These are phyloP conservation scores for Craterocephalus amniculus DNA, from an alignment of 2,797 vertebrate species.

Conservation along the genomic window DNA sequence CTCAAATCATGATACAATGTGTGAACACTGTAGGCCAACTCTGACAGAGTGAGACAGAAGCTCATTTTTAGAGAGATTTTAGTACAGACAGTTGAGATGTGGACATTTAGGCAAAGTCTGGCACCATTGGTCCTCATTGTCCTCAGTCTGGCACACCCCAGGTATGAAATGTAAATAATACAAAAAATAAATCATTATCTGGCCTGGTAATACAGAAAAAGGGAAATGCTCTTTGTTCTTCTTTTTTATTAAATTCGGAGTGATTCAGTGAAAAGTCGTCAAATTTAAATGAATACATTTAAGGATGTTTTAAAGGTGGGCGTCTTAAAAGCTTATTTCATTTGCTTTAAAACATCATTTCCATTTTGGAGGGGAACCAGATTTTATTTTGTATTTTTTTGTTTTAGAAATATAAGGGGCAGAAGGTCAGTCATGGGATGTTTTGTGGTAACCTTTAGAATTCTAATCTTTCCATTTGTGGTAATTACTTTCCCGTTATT, in stretches of 20 bases:
- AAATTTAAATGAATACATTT: neutral
- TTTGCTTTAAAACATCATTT: neutral
- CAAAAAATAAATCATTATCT: neutral
- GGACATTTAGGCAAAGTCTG: too few species aligned
- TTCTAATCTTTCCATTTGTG: slow-evolving; percentile 17
- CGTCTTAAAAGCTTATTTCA: neutral
- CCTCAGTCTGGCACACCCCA: too few species aligned
- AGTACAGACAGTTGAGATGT: too few species aligned
- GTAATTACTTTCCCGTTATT: slow-evolving; percentile 28
- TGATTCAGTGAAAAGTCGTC: neutral
- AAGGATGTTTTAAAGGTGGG: neutral
- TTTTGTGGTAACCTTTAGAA: slow-evolving; percentile 38
- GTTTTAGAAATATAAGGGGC: slow-evolving; percentile 9
- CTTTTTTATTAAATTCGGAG: too few species aligned
- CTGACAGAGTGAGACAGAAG: too few species aligned
- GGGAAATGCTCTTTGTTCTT: too few species aligned
- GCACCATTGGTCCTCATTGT: too few species aligned
- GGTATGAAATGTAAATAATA: too few species aligned
- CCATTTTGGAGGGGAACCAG: neutral
- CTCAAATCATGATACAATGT: too few species aligned
- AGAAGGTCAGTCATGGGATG: slow-evolving; percentile 29
- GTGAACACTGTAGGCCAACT: too few species aligned
- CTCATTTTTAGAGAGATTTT: too few species aligned
- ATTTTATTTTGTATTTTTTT: neutral
- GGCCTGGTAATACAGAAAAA: neutral